A percentile compares a stretch with the other conserved stretches of the same genome.
phyloP scores from a whole-genome alignment of 2,797 vertebrate genomes.

The Neosalanx taihuensis region DNA sequence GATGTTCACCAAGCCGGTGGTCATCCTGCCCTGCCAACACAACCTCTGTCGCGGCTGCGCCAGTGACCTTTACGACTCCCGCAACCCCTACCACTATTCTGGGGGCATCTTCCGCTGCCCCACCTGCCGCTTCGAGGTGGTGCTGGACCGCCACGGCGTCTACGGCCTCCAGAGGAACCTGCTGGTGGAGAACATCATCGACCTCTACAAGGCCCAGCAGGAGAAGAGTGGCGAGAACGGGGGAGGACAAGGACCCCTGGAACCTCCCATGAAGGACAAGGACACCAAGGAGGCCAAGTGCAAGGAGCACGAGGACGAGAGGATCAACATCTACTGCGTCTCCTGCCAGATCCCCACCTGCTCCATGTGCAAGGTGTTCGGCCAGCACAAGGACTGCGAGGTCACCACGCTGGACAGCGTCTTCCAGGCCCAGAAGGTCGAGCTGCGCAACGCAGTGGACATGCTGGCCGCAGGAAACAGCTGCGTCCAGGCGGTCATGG shows the following conservation, averaged over 20 bases:
- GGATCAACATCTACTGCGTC: conserved; percentile 90
- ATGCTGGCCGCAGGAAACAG: conserved; percentile 81
- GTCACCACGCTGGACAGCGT: conserved; percentile 78
- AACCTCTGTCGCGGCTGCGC: conserved; percentile 68
- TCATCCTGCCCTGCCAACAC: conserved; percentile 71
- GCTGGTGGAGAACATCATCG: conserved; percentile 90
- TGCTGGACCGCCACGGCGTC: conserved; percentile 87
- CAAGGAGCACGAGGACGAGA: conserved; percentile 83
- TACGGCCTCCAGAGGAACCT: conserved; percentile 88
- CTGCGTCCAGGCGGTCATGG: conserved; percentile 74
- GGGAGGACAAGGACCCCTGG: conserved; percentile 11
- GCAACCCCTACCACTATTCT: conserved; percentile 68
- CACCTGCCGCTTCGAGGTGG: conserved; percentile 85
- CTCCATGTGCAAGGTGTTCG: conserved; percentile 94
- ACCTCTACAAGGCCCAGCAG: conserved; percentile 86
- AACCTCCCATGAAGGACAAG: conserved; percentile 53
- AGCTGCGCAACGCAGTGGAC: conserved; percentile 83
- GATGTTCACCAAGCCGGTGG: conserved; percentile 69
- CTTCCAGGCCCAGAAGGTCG: conserved; percentile 84
- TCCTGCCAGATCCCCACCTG: conserved; percentile 86
- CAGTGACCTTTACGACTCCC: conserved; percentile 67
- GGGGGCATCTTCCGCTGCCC: conserved; percentile 89
- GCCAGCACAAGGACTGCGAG: conserved; percentile 85
- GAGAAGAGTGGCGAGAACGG: conserved; percentile 26
- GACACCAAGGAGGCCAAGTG: conserved; percentile 74